Conservation (phyloP, 2,113 vertebrate genomes). For the Seriola aureovittata region DNA sequence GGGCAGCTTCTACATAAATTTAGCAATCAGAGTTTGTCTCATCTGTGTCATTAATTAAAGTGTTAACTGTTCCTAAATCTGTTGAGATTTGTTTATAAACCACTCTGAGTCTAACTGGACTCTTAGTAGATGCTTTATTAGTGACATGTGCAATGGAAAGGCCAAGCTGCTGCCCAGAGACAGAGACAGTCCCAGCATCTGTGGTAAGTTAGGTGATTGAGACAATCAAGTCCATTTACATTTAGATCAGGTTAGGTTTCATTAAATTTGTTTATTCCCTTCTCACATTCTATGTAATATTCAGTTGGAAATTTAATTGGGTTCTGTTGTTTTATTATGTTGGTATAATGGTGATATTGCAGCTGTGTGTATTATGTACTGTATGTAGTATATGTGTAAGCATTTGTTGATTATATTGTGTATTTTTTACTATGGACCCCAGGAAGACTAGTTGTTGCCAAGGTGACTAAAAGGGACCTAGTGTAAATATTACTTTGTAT, state of each 20-base stretch:
- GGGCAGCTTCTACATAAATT: too few relatives aligned
- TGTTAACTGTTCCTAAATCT: too few relatives aligned
- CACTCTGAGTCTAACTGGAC: too few relatives aligned
- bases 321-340: neutral
- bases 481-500: neutral
- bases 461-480: too few relatives aligned
- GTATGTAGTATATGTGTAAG: neutral
- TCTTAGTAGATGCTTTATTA: too few relatives aligned
- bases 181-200: too few relatives aligned
- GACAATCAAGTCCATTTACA: neutral
- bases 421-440: neutral
- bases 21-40: neutral
- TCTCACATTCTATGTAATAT: neutral
- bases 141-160: too few relatives aligned
- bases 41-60: neutral
- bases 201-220: too few relatives aligned
- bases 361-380: neutral
- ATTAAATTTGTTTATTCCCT: neutral
- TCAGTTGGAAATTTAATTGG: neutral
- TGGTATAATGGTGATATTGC: neutral
- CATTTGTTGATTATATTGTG: neutral
- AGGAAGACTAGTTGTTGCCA: neutral
- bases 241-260: neutral
- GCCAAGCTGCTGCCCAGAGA: too few relatives aligned
- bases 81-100: too few relatives aligned